Conservation (phyloP, 2,888 invertebrate genomes). For the Drosophila kambysellisi region DNA sequence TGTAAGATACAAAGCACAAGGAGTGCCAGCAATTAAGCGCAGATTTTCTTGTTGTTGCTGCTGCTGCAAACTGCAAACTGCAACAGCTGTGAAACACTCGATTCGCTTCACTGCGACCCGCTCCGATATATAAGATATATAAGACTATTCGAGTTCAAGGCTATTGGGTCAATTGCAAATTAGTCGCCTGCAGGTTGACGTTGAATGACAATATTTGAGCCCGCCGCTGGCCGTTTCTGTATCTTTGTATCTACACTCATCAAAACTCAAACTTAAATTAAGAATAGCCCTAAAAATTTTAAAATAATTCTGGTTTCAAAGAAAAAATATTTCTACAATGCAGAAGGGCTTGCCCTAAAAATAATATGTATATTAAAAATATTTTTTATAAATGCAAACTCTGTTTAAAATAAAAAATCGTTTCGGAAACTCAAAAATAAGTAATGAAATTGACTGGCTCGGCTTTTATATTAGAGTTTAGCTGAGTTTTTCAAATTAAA, state of each 20-base stretch:
- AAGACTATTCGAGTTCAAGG: constrained; percentile 74
- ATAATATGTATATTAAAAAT: not conserved
- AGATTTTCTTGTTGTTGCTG: constrained; percentile 44
- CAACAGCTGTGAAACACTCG: constrained; percentile 47
- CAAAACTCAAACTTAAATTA: not conserved
- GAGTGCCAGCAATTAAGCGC: constrained; percentile 76
- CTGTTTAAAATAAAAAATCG: not conserved
- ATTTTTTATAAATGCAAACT: not conserved
- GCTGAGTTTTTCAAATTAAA: not conserved
- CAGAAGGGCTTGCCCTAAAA: not conserved
- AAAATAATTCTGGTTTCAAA: rapidly evolving
- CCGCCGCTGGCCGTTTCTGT: constrained; percentile 23
- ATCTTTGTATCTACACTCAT: constrained; percentile 12
- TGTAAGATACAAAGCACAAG: constrained; percentile 70
- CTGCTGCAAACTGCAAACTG: constrained; percentile 47
- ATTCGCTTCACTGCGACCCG: constrained; percentile 34
- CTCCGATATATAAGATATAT: constrained; percentile 1
- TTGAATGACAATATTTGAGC: constrained; percentile 74
- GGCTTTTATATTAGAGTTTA: too few relatives aligned
- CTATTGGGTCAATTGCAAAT: constrained; percentile 80
- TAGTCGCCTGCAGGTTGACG: constrained; percentile 78
- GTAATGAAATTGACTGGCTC: not conserved
- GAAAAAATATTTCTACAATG: not conserved
- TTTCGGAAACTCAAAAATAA: not conserved
- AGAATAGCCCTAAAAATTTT: not conserved